These are phyloP conservation scores for Caiman crocodilus DNA, from an alignment of 2,797 vertebrate species.

Conservation along the genomic window DNA sequence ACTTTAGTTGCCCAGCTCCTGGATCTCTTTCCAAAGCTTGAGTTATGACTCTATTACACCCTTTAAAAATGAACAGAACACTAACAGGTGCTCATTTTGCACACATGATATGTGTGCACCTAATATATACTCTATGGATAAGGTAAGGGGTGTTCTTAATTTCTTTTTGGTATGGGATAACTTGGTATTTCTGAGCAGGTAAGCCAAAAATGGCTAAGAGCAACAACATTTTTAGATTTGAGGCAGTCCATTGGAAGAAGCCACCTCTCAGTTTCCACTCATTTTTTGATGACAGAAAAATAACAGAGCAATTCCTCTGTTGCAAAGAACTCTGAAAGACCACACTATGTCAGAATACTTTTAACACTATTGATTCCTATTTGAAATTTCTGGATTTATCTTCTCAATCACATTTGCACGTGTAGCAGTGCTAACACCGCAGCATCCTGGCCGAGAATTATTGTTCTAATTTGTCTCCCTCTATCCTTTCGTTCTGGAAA, in stretches of 20 bases:
- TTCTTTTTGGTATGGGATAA: background rate
- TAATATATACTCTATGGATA: background rate
- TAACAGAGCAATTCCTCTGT: background rate
- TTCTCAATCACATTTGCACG: no score
- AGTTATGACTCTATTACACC: background rate
- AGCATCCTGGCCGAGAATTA: no score
- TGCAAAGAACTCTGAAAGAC: no score
- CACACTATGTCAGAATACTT: no score
- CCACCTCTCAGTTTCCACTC: background rate
- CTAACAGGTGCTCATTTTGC: background rate
- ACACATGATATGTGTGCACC: background rate
- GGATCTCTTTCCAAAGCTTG: background rate
- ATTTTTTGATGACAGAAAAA: background rate
- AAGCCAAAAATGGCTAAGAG: background rate
- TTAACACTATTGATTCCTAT: no score
- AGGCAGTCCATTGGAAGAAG: no score
- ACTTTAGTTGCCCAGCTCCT: background rate
- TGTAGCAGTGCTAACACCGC: no score
- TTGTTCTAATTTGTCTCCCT: no score
- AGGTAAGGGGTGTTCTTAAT: background rate
- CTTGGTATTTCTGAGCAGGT: fast-evolving
- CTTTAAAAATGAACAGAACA: background rate
- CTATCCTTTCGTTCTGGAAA: no score
- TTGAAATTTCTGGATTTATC: no score
- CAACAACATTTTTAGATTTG: background rate